A percentile compares a stretch with the other conserved stretches of the same genome.
These are phyloP conservation scores for Caretta caretta DNA, from an alignment of 2,113 vertebrate genomes.

Conservation along the genomic window DNA sequence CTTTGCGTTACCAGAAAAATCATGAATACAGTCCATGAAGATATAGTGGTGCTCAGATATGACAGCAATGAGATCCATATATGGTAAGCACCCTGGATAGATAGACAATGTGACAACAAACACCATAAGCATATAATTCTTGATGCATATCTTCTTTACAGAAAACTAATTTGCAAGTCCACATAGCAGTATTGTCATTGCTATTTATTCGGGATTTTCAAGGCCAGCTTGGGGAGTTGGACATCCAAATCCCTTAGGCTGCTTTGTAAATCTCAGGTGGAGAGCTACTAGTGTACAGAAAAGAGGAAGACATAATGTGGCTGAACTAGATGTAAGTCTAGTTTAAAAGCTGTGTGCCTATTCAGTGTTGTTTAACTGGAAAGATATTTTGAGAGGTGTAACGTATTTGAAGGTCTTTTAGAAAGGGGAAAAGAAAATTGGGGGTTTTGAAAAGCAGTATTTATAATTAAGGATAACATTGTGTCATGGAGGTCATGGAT, in stretches of 20 bases:
- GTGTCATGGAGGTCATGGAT: no score
- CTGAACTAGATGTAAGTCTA: background rate
- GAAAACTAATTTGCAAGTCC: background rate
- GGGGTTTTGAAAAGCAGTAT: background rate
- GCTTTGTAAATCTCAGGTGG: background rate
- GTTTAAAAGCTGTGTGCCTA: background rate
- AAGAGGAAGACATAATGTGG: background rate
- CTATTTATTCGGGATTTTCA: slow-evolving; percentile 8
- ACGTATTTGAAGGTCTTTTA: background rate
- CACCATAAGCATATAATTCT: slow-evolving; percentile 7
- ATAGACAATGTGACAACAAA: background rate
- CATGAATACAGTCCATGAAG: background rate
- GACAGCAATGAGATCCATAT: background rate
- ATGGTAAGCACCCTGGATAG: background rate
- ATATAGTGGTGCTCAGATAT: fast-evolving
- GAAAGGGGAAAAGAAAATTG: background rate
- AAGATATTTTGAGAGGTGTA: background rate
- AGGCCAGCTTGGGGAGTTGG: background rate
- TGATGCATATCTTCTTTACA: background rate
- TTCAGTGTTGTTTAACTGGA: background rate
- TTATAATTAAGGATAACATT: background rate
- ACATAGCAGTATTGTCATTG: background rate
- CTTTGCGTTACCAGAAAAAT: slow-evolving; percentile 4
- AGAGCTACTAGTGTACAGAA: background rate
- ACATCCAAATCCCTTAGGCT: background rate